Conservation (phyloP, 2,888 invertebrate species). For the Stenoptilia bipunctidactyla region DNA sequence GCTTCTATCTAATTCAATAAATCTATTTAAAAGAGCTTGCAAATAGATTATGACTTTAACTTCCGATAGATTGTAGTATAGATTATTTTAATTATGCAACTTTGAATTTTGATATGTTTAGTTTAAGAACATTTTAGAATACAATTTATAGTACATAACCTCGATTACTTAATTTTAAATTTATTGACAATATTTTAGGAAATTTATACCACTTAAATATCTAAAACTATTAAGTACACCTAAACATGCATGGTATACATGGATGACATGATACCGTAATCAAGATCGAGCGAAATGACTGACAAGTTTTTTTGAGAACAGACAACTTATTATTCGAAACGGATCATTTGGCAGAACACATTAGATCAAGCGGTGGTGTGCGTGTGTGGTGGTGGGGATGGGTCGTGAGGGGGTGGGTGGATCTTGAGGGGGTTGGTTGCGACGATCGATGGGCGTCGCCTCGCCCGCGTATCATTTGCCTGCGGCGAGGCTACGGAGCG, state of each 20-base stretch:
- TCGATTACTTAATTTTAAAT: no score
- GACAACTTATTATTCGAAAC: conserved; percentile 43
- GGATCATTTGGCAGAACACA: conserved; percentile 66
- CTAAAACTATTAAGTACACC: no score
- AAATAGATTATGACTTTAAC: no score
- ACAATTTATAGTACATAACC: no score
- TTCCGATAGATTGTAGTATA: no score
- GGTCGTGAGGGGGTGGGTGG: conserved; percentile 26
- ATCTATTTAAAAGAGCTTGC: no score
- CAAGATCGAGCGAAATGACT: conserved; percentile 4
- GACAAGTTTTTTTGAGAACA: conserved; percentile 10
- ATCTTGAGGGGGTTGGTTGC: conserved; percentile 21
- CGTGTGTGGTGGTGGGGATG: conserved; percentile 20
- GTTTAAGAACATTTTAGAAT: no score
- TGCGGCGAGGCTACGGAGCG: conserved; percentile 27
- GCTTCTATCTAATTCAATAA: no score
- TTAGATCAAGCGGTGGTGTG: conserved; percentile 32
- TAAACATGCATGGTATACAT: conserved; percentile 15
- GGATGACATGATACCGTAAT: conserved; percentile 20
- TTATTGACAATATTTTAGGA: no score
- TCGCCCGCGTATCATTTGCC: conserved; percentile 51
- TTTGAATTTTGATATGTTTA: no score
- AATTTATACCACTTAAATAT: no score
- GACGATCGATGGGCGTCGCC: conserved; percentile 4
- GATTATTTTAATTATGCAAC: no score